Evolutionary conservation across 1,140 invertebrate genomes (phyloP).

Genomic region (Adelges cooleyi): DNA sequence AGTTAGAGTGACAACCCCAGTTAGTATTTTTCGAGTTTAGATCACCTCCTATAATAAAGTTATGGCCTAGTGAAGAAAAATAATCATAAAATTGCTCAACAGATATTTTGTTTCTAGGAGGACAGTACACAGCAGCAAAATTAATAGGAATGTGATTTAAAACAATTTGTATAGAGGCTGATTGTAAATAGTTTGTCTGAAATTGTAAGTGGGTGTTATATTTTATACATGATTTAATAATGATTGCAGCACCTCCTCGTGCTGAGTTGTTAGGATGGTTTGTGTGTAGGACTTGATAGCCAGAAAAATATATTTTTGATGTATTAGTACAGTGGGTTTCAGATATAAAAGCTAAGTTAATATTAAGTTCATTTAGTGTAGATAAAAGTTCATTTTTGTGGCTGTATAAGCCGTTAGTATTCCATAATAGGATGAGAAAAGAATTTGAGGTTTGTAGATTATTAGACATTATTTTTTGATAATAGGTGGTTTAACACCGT

Average conservation of each 20-base stretch:
- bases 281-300: neutral
- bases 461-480: neutral
- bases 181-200: neutral
- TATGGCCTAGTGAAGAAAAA: neutral
- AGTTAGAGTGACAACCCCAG: neutral
- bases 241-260: neutral
- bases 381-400: neutral
- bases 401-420: neutral
- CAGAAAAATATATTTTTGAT: neutral
- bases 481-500: neutral
- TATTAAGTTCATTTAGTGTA: neutral
- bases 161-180: neutral
- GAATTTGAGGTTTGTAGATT: neutral
- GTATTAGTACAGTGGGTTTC: neutral
- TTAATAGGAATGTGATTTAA: neutral
- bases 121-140: neutral
- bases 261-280: neutral
- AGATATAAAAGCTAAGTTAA: neutral
- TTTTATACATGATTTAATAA: neutral
- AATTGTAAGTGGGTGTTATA: neutral
- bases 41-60: slow-evolving; percentile 10
- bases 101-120: neutral
- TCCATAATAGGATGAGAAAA: neutral
- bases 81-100: neutral
- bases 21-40: neutral